These are phyloP conservation scores for Motacilla tschutschensis DNA, from an alignment of 2,113 vertebrate genomes.

Conservation along the genomic window DNA sequence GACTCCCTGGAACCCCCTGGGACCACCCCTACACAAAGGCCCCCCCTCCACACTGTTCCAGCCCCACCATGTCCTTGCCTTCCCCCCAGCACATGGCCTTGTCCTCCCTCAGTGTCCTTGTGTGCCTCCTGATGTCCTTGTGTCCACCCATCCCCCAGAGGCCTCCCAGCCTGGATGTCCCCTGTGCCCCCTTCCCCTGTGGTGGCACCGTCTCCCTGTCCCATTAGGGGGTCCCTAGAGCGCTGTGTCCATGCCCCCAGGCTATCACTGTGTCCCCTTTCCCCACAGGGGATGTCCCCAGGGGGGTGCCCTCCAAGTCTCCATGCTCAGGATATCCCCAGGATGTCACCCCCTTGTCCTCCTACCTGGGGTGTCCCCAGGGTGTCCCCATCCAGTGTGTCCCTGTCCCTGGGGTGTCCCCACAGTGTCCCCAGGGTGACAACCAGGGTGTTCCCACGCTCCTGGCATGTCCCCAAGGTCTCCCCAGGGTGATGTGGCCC, in stretches of 20 bases:
- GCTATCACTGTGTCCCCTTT: not conserved
- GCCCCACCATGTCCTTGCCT: not conserved
- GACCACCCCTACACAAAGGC: not conserved
- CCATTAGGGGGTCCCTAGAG: too few species aligned
- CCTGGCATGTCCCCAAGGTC: not conserved
- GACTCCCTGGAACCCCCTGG: not conserved
- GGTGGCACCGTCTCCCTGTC: not conserved
- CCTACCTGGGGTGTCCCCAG: not conserved
- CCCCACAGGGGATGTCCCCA: not conserved
- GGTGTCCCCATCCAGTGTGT: not conserved
- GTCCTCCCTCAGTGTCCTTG: not conserved
- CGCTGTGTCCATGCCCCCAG: not conserved
- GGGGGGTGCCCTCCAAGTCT: not conserved
- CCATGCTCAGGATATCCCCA: not conserved
- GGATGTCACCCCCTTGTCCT: not conserved
- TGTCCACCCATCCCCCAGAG: not conserved
- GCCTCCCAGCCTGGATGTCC: not conserved
- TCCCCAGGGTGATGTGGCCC: not conserved
- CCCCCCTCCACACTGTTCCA: not conserved
- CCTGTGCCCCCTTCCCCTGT: too few species aligned
- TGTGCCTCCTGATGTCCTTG: not conserved
- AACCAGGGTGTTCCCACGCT: not conserved
- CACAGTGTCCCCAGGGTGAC: not conserved
- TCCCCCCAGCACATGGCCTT: not conserved
- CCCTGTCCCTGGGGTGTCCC: not conserved